Base-by-base conservation (phyloP, 2,797 vertebrate genomes). In the Xenopus petersii region DNA sequence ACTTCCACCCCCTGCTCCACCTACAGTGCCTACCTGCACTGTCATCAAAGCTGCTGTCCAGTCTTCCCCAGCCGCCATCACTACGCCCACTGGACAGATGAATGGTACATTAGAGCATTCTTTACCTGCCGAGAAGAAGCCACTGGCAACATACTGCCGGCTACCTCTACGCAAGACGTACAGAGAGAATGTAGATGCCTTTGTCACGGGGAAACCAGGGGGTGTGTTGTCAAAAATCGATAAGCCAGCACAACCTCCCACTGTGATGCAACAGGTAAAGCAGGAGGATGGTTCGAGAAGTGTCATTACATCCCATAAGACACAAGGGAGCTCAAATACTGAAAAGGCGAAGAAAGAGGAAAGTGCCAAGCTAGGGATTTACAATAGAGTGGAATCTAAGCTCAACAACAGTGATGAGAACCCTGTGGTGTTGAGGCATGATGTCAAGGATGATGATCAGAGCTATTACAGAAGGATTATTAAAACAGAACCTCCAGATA, bases 81-180 rank as follows among this genome's bases (percentile, higher is more conserved):
- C 88, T 17, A 61, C 87, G 13, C 72, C 82, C 13, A 5, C 87
- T 0, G 82, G 87, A 24, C 94, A 96, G 80, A 91, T 97, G 90
- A 97, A 97, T 0, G 95, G 95, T 54, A 93, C 93, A 0, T 73
- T 95, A 24, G 95, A 94, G 74, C 94, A 93, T 16, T 74, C 87
- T 0, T 55, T 87, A 63, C 83, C 76, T 75, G 26, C 82, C 12
- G 82, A 91, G 54, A 86, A 80, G 73, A 84, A 90, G 60, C 76
- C 81, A 26, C 62, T 71, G 0, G 83, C 91, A 67, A 92, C 93
- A 0, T 94, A 91, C 17, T 93, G 95, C 73, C 91, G 95, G 2
- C 92, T 98, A 2, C 95, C 95, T 0, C 90, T 97, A 0, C 91
- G 95, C 1, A 98, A 97, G 83, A 96, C 94, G 0, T 97, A 96